Base-by-base conservation (phyloP, 2,888 invertebrate species). In the Trisateles emortualis region DNA sequence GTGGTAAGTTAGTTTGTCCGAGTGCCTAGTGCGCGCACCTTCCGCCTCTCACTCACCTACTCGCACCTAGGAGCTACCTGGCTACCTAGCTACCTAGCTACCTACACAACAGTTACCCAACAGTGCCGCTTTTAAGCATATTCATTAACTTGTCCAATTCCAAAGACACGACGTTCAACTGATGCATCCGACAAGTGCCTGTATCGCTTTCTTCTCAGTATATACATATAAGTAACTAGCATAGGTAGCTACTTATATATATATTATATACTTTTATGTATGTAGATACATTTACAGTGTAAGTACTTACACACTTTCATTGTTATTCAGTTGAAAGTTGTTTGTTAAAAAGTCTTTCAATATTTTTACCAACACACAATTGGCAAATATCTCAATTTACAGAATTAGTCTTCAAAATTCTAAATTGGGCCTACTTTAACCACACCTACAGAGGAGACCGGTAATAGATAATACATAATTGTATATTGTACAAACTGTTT, bases 321-420 rank as follows among this genome's bases (percentile, higher is more conserved):
- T 22, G 11, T 16, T 38, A n/a, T 39, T 6, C 47, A 42, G 57
- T 56, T 68, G 60, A 66, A 71, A 61, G 56, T 66, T 68, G 60
- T 30, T 42, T 53, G 52, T 52, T 11, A 45, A 46, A 47, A 70
- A 59, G 55, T 64, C 64, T 71, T 68, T 68, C 61, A 64, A 71
- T 66, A 66, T 67, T 33, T n/a, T 32, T 17, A 48, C 19, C 9
- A 43, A 49, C 36, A 51, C 8, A 13, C 26, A 42, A 56, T 61
- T 55, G 44, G 47, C 50, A 38, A 52, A 33, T 39, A n/a, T 30
- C 10, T 16, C 13, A 22, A 30, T 44, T 50, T 39, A 30, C 3
- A 6, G 3, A 38, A 40, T 19, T 51, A 42, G 35, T 40, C 6
- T 10, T 30, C 43, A 43, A 52, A 52, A 35, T 45, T 50, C 29